Evolutionary conservation across 2,797 vertebrate species (phyloP), one percentile per base, ranked within the genome.

Genomic region (Halcyon badia): DNA sequence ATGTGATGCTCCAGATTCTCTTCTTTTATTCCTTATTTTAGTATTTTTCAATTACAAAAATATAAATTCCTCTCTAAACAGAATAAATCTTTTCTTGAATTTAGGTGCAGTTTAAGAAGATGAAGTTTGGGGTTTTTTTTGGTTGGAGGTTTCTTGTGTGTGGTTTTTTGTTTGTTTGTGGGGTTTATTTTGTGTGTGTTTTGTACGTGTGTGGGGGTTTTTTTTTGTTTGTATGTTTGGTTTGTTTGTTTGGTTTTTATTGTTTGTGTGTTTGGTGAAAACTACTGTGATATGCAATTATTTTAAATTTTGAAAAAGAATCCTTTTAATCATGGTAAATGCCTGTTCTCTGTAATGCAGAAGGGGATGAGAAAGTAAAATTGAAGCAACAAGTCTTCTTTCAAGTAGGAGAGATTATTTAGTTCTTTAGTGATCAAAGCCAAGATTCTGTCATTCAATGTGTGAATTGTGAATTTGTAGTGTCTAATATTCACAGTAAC

Each of bases 31-130:
- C 8, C 14, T 76, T 73, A 30, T 60, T 56, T 52, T 49, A 62
- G 2, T 56, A 30, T 66, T 92, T 83, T 64, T 28, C 39, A 90
- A 28, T 48, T 33, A 61, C 77, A 69, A 65, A 70, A 24, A 28
- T 10, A 48, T 33, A 33, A 42, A 41, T 64, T 81, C 30, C 56
- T 95, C 3, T 77, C 72, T 61, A 26, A 64, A 87, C 46, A 25
- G 30, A 91, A 89, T 5, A 72, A 61, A 42, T 48, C 2, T 80
- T 94, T 94, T 80, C 82, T 87, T 96, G 83, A 95, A 79, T 86
- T 76, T 87, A 84, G 46, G 42, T 72, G 68, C 95, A 77, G 26
- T 57, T 95, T 96, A 90, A 88, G 72, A 95, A 91, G 62, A 94
- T 90, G 18, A 76, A 78, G 37, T 94, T 96, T 89, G 57, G 14